phyloP scores from a whole-genome alignment of 2,888 invertebrate species.

The Lissocephala sabroskyi region DNA sequence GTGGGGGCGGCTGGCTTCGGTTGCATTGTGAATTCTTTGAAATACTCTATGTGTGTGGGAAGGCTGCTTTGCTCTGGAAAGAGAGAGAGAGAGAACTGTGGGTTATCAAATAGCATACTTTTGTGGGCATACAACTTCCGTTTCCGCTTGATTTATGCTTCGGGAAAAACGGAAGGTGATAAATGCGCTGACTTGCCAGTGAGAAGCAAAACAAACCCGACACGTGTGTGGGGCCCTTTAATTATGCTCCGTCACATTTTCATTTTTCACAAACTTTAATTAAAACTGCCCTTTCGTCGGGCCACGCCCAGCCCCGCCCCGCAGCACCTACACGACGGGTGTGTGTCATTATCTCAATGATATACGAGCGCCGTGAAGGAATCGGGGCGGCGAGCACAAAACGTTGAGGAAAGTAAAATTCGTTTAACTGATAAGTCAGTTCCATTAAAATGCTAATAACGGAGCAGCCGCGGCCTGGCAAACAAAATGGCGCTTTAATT shows the following conservation, averaged over 20 bases:
- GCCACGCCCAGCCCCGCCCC: no score
- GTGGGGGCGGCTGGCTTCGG: slow-evolving; percentile 15
- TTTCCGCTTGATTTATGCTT: slow-evolving; percentile 11
- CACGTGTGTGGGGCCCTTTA: background rate
- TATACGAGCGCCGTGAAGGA: background rate
- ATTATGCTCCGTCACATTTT: slow-evolving; percentile 1
- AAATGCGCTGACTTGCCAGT: slow-evolving; percentile 3
- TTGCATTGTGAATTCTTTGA: slow-evolving; percentile 19
- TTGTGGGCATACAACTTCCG: slow-evolving; percentile 7
- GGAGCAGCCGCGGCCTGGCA: background rate
- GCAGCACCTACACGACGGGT: no score
- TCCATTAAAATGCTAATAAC: slow-evolving; percentile 4
- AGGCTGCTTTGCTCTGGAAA: background rate
- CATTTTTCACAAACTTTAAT: slow-evolving; percentile 5
- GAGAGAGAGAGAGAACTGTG: background rate
- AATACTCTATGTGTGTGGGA: background rate
- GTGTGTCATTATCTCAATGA: slow-evolving; percentile 25
- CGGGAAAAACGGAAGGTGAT: no score
- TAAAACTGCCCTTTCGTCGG: no score
- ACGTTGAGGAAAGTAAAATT: no score
- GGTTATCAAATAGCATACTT: background rate
- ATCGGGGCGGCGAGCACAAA: no score
- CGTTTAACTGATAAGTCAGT: no score
- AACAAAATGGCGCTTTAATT: background rate
- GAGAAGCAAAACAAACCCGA: background rate